Base-by-base conservation (phyloP, 2,113 vertebrate species). In the Cairina moschata region DNA sequence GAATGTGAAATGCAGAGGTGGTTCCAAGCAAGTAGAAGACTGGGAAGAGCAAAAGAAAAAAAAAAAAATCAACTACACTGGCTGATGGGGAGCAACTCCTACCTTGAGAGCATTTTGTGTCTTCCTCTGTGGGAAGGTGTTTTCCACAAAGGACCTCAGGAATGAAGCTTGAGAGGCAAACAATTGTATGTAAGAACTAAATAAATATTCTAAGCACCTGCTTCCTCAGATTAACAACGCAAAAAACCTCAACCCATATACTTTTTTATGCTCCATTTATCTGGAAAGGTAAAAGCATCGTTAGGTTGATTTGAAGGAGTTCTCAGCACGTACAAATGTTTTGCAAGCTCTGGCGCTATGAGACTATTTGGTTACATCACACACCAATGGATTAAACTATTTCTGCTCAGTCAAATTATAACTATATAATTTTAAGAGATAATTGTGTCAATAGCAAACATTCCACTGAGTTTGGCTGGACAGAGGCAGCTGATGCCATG, bases 61-160 rank as follows among this genome's bases (percentile, higher is more conserved):
- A 42, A 17, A 38, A 38, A 11, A 63, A 28, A 29, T 0, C 0
- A 3, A 42, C 17, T 56, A 38, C 1, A 3, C 5, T 62, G 69
- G 25, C 8, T 87, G 32, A 23, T 28, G 50, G 60, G 23, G 18
- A 62, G 3, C 16, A 87, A 4, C 55, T 44, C 9, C 17, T 25
- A 1, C 55, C 65, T 66, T 59, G 18, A 48, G 32, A 69, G 15
- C 50, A 76, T 73, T 82, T 46, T 68, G 2, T n/a, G 44, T 48
- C 22, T 34, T 92, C 21, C n/a, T 80, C 22, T 54, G 20, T 21
- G 66, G 11, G 58, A 87, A 91, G n/a, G 9, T 50, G 17, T 31
- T 5, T 32, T 65, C 15, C 17, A 28, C 17, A 52, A 90, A 92
- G 42, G 21, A 78, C 28, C 11, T 77, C 48, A 76, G 21, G 48